Base-by-base conservation (phyloP, 2,888 invertebrate genomes). In the Lysandra bellargus region DNA sequence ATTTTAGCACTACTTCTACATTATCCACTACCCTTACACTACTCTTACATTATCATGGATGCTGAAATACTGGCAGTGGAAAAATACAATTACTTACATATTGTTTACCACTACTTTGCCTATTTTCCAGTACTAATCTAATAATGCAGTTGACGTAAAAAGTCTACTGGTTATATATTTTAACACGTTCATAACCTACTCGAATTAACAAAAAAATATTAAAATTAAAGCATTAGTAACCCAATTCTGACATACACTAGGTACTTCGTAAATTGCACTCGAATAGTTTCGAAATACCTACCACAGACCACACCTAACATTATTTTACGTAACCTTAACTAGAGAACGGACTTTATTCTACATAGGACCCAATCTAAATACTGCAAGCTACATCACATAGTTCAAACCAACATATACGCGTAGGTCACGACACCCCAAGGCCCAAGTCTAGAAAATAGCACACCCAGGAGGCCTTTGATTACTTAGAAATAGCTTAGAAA, bases 21-120 rank as follows among this genome's bases (percentile, higher is more conserved):
- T 87, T 90, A 91, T 84, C 84, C 81, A 82, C 88, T 89, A 90
- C 87, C 88, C 87, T 86, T 87, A 84, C 83, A 81, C 86, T 90
- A 86, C 85, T 84, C 83, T 85, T 87, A 87, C 86, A 86, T 85
- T 89, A 87, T 17, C 85, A 90, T 90, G 89, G 88, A 92, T 93
- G 90, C 90, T 91, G 91, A 91, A 94, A 95, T 95, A 94, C 95
- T 95, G 94, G 95, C 95, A 95, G 95, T 95, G 95, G 90, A 93
- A 94, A 93, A 94, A 93, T 94, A 94, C 90, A 89, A 89, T 88
- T 88, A 88, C 80, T 83, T 83, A 85, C 84, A 81, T 79, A 80
- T 73, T 78, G 44, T 79, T 81, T 76, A 82, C 79, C 61, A 79
- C 80, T 83, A 83, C 73, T 80, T 49, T 81, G 80, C 81, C 81